Percentiles rank a stretch among this genome's conserved stretches.
Evolutionary conservation across 2,113 vertebrate species (phyloP).

Genomic region (Toxotes jaculatrix): DNA sequence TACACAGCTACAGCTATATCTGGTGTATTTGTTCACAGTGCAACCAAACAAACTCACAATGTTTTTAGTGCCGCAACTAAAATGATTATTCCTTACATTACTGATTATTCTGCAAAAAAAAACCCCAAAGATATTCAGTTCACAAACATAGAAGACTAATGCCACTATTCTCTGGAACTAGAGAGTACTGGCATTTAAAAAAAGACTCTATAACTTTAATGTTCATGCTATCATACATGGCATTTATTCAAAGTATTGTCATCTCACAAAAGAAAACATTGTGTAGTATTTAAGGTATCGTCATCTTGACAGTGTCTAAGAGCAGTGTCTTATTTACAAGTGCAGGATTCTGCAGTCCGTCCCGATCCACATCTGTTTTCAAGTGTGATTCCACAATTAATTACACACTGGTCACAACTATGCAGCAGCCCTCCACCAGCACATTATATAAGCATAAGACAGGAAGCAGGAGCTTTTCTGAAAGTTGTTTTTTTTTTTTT

Average conservation of each 20-base stretch:
- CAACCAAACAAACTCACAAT: neutral
- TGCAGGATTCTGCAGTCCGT: slow-evolving; percentile 27
- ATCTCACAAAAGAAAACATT: neutral
- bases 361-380: slow-evolving; percentile 68
- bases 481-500: slow-evolving; percentile 59
- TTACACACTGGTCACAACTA: slow-evolving; percentile 63
- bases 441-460: slow-evolving; percentile 71
- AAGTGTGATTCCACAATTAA: slow-evolving; percentile 69
- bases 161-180: too few relatives aligned
- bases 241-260: neutral
- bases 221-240: neutral
- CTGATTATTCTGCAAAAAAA: neutral
- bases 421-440: slow-evolving; percentile 56
- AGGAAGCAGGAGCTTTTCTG: slow-evolving; percentile 74
- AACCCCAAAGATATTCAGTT: neutral
- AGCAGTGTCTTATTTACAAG: slow-evolving; percentile 5
- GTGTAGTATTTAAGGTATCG: neutral
- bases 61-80: neutral
- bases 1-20: neutral
- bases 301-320: neutral
- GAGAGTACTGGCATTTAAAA: neutral
- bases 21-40: neutral
- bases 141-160: neutral
- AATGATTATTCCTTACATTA: neutral
- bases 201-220: neutral